These are phyloP conservation scores for Drymonia ruficornis DNA, from an alignment of 2,888 invertebrate genomes.

Conservation along the genomic window DNA sequence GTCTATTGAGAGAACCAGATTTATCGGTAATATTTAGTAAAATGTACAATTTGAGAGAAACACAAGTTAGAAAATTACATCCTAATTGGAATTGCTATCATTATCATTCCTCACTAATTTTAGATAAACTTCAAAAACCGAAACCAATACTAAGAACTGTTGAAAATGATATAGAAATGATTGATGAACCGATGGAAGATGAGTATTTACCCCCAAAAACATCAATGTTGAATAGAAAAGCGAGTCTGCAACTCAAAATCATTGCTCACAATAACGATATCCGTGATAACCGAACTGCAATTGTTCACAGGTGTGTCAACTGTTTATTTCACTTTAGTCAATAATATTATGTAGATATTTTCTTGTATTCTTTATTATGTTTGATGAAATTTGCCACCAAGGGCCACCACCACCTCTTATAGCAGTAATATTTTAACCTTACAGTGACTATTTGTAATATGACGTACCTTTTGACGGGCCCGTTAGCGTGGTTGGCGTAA, in stretches of 20 bases:
- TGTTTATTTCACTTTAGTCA: too few relatives aligned
- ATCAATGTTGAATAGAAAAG: conserved; percentile 56
- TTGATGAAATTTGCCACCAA: too few relatives aligned
- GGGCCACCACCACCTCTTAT: too few relatives aligned
- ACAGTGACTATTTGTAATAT: too few relatives aligned
- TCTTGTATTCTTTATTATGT: background rate
- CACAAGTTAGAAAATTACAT: too few relatives aligned
- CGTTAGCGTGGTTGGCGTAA: too few relatives aligned
- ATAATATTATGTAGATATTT: background rate
- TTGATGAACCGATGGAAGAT: conserved; percentile 74
- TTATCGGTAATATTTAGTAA: conserved; percentile 42
- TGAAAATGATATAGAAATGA: conserved; percentile 75
- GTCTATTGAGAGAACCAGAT: conserved; percentile 51
- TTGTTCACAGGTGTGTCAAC: conserved; percentile 48
- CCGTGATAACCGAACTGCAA: conserved; percentile 45
- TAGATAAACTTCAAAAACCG: conserved; percentile 46
- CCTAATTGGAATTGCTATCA: background rate
- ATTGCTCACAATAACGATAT: conserved; percentile 71
- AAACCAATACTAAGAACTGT: conserved; percentile 76
- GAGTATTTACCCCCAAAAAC: conserved; percentile 51
- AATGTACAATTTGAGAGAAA: too few relatives aligned
- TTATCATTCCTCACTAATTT: background rate
- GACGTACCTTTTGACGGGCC: too few relatives aligned
- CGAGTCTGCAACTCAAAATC: conserved; percentile 74
- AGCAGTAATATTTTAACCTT: too few relatives aligned